Conservation (phyloP, 2,888 invertebrate species). For the Hyposoter dolosus region DNA sequence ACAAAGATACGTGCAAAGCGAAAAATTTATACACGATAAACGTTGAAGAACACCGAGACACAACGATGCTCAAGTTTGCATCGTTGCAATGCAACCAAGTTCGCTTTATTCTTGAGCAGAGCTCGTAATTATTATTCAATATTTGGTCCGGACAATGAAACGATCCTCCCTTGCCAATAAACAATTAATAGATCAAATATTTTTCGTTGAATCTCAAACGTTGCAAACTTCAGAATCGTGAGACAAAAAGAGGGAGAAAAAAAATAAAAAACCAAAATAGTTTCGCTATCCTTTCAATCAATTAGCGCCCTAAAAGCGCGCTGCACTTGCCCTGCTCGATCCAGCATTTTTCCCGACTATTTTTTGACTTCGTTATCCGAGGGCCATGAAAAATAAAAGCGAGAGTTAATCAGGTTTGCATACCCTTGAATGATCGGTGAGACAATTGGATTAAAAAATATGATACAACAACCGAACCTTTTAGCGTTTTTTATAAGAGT, state of each 20-base stretch:
- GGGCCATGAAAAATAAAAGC: slow-evolving; percentile 14
- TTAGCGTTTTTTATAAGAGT: neutral
- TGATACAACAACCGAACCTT: neutral
- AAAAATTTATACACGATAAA: neutral
- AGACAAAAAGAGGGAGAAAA: neutral
- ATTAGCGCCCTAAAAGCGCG: slow-evolving; percentile 42
- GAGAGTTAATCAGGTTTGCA: neutral
- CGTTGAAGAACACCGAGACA: slow-evolving; percentile 3
- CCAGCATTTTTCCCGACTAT: slow-evolving; percentile 12
- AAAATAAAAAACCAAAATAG: slow-evolving; percentile 22
- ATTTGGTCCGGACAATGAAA: too few species aligned
- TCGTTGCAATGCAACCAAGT: too few species aligned
- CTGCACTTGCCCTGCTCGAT: neutral
- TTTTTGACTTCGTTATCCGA: slow-evolving; percentile 34
- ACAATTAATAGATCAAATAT: too few species aligned
- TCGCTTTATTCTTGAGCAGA: too few species aligned
- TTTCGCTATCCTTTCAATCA: slow-evolving; percentile 46
- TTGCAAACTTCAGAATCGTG: too few species aligned
- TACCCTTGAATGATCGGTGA: neutral
- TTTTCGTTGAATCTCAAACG: too few species aligned
- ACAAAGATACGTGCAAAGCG: neutral
- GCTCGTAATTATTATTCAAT: too few species aligned
- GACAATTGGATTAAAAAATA: slow-evolving; percentile 25
- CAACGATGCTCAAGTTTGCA: too few species aligned
- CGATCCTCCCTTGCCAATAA: too few species aligned